Evolutionary conservation across 1,140 invertebrate genomes (phyloP), one percentile per base, ranked within the genome.

Genomic region (Drosophila hydei): DNA sequence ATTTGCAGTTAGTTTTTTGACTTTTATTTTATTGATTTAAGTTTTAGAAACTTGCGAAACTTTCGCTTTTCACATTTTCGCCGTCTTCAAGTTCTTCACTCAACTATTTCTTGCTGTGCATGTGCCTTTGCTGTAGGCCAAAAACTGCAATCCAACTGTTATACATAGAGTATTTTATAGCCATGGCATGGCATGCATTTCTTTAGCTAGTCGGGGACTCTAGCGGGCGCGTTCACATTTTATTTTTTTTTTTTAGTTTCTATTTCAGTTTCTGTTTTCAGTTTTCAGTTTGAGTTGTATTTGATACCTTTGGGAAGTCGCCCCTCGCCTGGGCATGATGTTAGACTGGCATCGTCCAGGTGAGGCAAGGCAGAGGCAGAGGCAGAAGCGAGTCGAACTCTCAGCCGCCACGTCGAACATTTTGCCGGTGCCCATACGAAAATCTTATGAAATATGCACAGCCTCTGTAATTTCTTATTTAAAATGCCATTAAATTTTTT

Each of bases 401-500:
- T 83, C 74, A 69, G 78, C 43, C 67, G 74, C 77, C 75, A 75
- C 68, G 84, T 87, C 83, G 79, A 81, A 78, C 61, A 56, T 72
- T 59, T 59, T 45, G 69, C 61, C 21, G 30, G 42, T 70, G 63
- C 68, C 71, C 75, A 83, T 77, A 89, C 80, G 81, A 69, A 69
- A 89, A 76, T 90, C 89, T 88, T 81, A 91, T 91, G 77, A 91
- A 91, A 90, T 91, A 91, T 91, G 85, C 83, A 91, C 68, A 77
- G 69, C 71, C 79, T 83, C 79, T 79, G 88, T 89, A 90, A 91
- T 91, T 91, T 90, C 90, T 91, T 91, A 91, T 91, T 91, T 91
- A 91, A 91, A 91, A 91, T 91, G 90, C 90, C 88, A 91, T 91
- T 91, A 91, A 91, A 91, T 91, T 91, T 91, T 91, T 91, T 91